Evolutionary conservation across 2,797 vertebrate genomes (phyloP), one percentile per base, ranked within the genome.

Genomic region (Cheirogaleus major): DNA sequence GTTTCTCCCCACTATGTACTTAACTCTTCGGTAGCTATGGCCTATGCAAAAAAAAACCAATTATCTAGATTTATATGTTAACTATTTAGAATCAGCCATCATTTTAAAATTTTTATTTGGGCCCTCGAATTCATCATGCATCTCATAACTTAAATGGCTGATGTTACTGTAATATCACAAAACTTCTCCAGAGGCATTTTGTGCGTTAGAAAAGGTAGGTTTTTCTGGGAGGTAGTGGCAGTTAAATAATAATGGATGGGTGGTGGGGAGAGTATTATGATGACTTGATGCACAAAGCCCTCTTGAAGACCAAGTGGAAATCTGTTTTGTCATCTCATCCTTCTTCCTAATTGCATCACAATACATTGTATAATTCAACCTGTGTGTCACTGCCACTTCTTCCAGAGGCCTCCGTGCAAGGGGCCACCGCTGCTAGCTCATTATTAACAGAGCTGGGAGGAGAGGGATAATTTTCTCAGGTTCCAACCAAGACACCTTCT

Each of bases 271-370:
- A 11, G 15, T 2, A 0, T 52, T 20, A 5, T 32, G 2, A 0
- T 41, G 89, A 38, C 92, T 89, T 63, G 8, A 14, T 45, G 81
- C 92, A 48, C 81, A 27, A 22, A 95, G 87, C 73, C 90, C 81
- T 8, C 45, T 1, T 35, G 96, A 79, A 30, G 85, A 73, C 82
- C 2, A 0, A 41, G 95, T 63, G 83, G 89, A 94, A 95, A 96
- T 97, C 82, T 41, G 48, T 89, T 67, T 83, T 96, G 96, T 92
- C 95, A 83, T 61, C 95, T 97, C 88, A 91, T 95, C 84, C 90
- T 69, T 48, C 88, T 94, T 96, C 95, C 93, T 97, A 95, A 96
- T 93, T 67, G n/a, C n/a, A 5, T 84, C 18, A 12, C 76, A 84
- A 65, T 90, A 38, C 95, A 20, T 45, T 38, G 82, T 45, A 3